A percentile compares a stretch with the other conserved stretches of the same genome.
Evolutionary conservation across 2,113 vertebrate species (phyloP).

Genomic region (Rynchops niger): DNA sequence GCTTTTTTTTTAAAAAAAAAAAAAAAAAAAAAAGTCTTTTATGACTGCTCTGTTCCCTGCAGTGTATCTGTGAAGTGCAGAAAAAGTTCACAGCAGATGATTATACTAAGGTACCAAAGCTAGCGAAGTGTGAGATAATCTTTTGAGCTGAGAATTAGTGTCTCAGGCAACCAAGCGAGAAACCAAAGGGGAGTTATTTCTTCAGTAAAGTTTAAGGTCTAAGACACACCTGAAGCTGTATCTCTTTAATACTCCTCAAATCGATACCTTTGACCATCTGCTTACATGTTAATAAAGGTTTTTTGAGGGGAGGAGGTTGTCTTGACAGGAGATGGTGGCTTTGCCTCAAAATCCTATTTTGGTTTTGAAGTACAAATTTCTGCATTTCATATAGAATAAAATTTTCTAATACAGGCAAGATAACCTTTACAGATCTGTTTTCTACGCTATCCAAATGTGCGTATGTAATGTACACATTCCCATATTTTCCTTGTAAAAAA

Average conservation of each 20-base stretch:
- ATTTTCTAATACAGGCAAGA: not conserved
- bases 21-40: not conserved
- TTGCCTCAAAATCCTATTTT: not conserved
- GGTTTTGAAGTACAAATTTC: not conserved
- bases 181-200: slow-evolving; percentile 66
- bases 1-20: not conserved
- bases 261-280: slow-evolving; percentile 41
- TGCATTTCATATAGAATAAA: not conserved
- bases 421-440: not conserved
- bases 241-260: slow-evolving; percentile 40
- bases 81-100: slow-evolving; percentile 73
- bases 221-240: slow-evolving; percentile 47
- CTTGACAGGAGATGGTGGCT: not conserved
- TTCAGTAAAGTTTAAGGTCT: slow-evolving; percentile 61
- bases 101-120: slow-evolving; percentile 64
- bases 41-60: slow-evolving; percentile 58
- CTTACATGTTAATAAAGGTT: slow-evolving; percentile 19
- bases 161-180: slow-evolving; percentile 63
- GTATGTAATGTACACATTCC: not conserved
- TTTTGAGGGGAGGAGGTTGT: not conserved
- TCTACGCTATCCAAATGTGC: not conserved
- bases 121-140: slow-evolving; percentile 74
- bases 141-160: slow-evolving; percentile 72
- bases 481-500: not conserved
- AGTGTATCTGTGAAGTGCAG: slow-evolving; percentile 64